Conservation (phyloP, 2,113 vertebrate species). For the Pontoporia blainvillei region DNA sequence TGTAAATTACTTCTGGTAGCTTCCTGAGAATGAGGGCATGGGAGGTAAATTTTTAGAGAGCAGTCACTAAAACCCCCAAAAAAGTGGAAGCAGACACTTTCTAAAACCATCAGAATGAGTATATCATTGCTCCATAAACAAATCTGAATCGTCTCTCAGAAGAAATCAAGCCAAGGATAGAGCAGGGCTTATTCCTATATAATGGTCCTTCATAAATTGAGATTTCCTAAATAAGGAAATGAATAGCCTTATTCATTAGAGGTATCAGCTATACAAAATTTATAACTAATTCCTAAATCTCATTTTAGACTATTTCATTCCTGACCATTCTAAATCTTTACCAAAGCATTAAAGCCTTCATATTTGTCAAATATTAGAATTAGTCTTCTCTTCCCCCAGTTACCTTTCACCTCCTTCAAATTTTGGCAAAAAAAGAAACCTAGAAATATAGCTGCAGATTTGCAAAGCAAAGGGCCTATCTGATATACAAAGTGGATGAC, state of each 20-base stretch:
- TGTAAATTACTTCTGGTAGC: neutral
- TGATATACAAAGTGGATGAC: neutral
- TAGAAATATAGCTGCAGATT: neutral
- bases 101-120: neutral
- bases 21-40: neutral
- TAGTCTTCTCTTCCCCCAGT: neutral
- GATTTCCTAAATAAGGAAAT: neutral
- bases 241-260: neutral
- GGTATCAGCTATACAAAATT: neutral
- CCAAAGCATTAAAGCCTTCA: neutral
- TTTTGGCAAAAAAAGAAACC: neutral
- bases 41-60: neutral
- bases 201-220: neutral
- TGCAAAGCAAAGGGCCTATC: neutral
- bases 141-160: neutral
- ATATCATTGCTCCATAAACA: neutral
- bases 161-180: neutral
- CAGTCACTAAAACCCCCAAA: neutral
- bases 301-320: neutral
- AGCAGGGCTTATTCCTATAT: neutral
- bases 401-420: neutral
- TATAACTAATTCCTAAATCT: neutral
- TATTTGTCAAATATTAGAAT: slow-evolving; percentile 7
- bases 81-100: neutral
- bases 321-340: slow-evolving; percentile 4